These are phyloP conservation scores for Trachymyrmex cornetzi DNA, from an alignment of 1,140 invertebrate genomes.

Conservation along the genomic window DNA sequence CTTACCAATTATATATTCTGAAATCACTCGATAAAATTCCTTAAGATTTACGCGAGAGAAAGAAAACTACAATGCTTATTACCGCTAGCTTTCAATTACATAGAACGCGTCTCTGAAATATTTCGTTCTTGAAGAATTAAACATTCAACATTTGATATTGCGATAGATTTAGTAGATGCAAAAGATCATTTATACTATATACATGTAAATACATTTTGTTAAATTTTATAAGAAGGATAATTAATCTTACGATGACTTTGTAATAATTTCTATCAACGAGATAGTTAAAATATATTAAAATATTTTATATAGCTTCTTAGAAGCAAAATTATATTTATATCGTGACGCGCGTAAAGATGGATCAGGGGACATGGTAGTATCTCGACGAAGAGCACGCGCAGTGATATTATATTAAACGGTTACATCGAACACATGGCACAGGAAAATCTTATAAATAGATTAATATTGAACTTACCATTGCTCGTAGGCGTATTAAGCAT, in stretches of 20 bases:
- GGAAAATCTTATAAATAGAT: conserved; percentile 6
- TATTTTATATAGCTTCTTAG: background rate
- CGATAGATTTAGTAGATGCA: background rate
- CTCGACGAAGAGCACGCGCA: too few relatives aligned
- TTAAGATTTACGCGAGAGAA: background rate
- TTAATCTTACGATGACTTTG: background rate
- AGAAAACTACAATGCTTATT: background rate
- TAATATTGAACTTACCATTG: conserved; percentile 80
- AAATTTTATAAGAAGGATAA: background rate
- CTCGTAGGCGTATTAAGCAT: conserved; percentile 88
- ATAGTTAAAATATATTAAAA: background rate
- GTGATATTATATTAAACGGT: background rate
- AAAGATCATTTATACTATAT: background rate
- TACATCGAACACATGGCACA: background rate
- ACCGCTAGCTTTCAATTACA: background rate
- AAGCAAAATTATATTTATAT: background rate
- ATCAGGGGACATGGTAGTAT: too few relatives aligned
- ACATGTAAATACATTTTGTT: background rate
- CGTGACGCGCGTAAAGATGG: background rate
- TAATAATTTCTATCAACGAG: background rate
- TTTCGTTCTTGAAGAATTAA: background rate
- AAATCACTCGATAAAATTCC: background rate
- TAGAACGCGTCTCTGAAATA: background rate
- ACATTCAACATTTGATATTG: background rate
- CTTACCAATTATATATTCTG: background rate